Percentiles rank a stretch among this genome's conserved stretches.
Evolutionary conservation across 2,113 vertebrate genomes (phyloP).

Genomic region (Raja brachyura): DNA sequence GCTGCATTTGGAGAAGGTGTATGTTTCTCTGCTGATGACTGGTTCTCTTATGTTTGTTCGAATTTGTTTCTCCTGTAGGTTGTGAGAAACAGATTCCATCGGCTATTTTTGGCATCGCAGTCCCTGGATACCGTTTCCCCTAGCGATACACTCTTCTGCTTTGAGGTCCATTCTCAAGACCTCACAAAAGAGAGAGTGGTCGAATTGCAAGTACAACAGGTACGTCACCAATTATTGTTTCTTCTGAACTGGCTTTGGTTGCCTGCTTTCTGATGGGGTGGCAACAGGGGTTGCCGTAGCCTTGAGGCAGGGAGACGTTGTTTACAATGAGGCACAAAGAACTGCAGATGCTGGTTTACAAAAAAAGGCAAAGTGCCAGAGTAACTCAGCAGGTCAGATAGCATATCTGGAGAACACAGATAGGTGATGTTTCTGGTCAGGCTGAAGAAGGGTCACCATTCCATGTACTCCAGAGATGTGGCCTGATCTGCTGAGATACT

Average conservation of each 20-base stretch:
- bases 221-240: slow-evolving; percentile 44
- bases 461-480: too few species aligned
- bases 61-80: slow-evolving; percentile 58
- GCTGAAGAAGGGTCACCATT: too few species aligned
- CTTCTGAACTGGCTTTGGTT: background rate
- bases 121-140: slow-evolving; percentile 79
- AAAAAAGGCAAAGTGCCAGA: too few species aligned
- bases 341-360: too few species aligned
- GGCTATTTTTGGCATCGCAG: slow-evolving; percentile 73
- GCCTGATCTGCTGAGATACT: too few species aligned
- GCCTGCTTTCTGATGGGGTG: background rate
- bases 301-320: background rate
- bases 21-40: background rate
- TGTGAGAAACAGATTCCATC: slow-evolving; percentile 78
- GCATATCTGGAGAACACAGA: too few species aligned
- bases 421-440: too few species aligned
- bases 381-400: too few species aligned
- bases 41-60: background rate
- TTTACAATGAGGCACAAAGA: background rate
- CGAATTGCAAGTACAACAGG: slow-evolving; percentile 85
- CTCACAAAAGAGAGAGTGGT: slow-evolving; percentile 86
- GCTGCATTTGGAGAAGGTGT: background rate
- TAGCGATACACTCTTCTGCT: slow-evolving; percentile 81
- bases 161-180: slow-evolving; percentile 86
- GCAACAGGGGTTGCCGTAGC: background rate